phyloP scores from a whole-genome alignment of 2,797 vertebrate species.

The Siniperca scherzeri region DNA sequence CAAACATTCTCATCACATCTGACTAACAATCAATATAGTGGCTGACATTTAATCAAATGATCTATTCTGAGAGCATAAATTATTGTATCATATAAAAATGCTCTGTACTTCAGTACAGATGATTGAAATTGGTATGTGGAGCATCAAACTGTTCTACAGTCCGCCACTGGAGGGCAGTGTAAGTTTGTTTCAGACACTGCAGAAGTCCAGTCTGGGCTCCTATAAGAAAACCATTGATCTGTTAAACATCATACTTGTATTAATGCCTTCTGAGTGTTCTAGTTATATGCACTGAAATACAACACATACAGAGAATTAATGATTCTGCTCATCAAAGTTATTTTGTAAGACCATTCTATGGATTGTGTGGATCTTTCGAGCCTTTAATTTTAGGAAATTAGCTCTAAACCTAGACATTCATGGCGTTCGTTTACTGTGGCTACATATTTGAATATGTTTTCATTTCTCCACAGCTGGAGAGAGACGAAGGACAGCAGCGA shows the following conservation, averaged over 20 bases:
- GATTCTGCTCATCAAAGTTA: not conserved
- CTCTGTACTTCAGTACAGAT: not conserved
- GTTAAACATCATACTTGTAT: not conserved
- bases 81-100: not conserved
- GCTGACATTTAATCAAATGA: not conserved
- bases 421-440: not conserved
- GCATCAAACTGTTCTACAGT: slow-evolving; percentile 37
- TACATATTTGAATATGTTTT: not conserved
- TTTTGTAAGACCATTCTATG: not conserved
- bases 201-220: not conserved
- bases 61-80: not conserved
- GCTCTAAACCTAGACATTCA: not conserved
- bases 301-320: not conserved
- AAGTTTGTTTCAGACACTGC: slow-evolving; percentile 5
- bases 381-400: not conserved
- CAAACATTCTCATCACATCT: not conserved
- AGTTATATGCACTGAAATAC: not conserved
- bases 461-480: slow-evolving; percentile 84
- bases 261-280: not conserved
- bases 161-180: slow-evolving; percentile 61
- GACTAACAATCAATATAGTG: not conserved
- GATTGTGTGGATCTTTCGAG: not conserved
- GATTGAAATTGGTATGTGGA: not conserved
- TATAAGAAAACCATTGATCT: not conserved
- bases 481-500: slow-evolving; percentile 77